Conservation (phyloP, 2,797 vertebrate species). For the Acestrorhynchus altus region DNA sequence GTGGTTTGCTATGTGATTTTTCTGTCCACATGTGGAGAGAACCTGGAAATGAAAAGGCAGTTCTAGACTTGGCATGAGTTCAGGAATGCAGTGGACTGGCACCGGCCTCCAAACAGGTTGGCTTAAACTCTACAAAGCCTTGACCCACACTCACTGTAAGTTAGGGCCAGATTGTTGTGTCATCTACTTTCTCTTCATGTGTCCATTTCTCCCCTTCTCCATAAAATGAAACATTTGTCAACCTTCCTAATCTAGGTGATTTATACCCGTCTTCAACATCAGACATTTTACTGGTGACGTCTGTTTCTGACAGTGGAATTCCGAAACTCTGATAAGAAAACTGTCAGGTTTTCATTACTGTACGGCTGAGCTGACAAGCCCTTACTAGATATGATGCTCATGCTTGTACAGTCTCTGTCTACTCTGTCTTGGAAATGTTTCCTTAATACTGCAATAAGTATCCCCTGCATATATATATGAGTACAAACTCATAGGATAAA, state of each 20-base stretch:
- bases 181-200: background rate
- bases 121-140: background rate
- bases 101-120: conserved; percentile 38
- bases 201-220: background rate
- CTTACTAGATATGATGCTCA: no score
- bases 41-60: conserved; percentile 43
- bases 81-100: conserved; percentile 60
- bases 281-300: background rate
- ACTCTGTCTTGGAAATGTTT: background rate
- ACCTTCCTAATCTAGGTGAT: background rate
- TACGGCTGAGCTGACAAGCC: no score
- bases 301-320: background rate
- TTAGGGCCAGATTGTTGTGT: background rate
- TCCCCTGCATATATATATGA: no score
- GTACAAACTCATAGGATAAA: no score
- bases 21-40: conserved; percentile 49
- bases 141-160: background rate
- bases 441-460: no score
- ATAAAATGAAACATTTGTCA: background rate
- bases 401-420: background rate
- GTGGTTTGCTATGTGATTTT: conserved; percentile 66
- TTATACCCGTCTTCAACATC: no score
- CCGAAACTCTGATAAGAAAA: background rate
- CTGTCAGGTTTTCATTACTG: background rate
- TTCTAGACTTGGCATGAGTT: conserved; percentile 57